Base-by-base conservation (phyloP, 1,140 invertebrate genomes). In the Bombus affinis region DNA sequence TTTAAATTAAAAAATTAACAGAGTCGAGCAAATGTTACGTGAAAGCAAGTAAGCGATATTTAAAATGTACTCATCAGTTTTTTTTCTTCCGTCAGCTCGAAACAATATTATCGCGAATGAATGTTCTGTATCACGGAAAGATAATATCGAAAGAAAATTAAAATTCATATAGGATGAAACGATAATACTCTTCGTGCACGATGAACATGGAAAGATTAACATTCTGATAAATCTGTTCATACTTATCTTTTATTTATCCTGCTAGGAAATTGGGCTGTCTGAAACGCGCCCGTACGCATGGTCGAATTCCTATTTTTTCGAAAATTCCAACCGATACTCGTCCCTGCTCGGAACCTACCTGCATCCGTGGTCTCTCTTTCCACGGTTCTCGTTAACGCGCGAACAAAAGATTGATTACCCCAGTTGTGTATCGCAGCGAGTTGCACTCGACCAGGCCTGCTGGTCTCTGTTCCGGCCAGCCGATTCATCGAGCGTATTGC, bases 381-480 rank as follows among this genome's bases (percentile, higher is more conserved):
- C 65, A 65, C 83, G 81, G 35, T 22, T 53, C 89, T 92, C 88
- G 89, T 92, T 91, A 92, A 66, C 83, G 71, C 59, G 47, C 68
- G 74, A 87, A 92, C 88, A 90, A 92, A 91, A 91, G 91, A 74
- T 86, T 87, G 87, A 92, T 90, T 92, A 91, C 70, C 86, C 75
- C 57, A 83, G 85, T 86, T 85, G 81, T 82, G 85, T 86, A 86
- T 85, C 73, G 83, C 72, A 66, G 74, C 59, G 75, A n/a, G 66
- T 47, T 65, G 65, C 88, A 85, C 86, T 85, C 79, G 81, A 73
- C 42, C 39, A 74, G 37, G 32, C 35, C 66, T 37, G 74, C 44
- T 42, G 47, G 42, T 35, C 37, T 65, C 53, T 28, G 44, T 74
- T 62, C 74, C 22, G n/a, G 37, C 44, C 84, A 18, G 32, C 62